These are phyloP conservation scores for Iguana delicatissima DNA, from an alignment of 2,797 vertebrate species.

Conservation along the genomic window DNA sequence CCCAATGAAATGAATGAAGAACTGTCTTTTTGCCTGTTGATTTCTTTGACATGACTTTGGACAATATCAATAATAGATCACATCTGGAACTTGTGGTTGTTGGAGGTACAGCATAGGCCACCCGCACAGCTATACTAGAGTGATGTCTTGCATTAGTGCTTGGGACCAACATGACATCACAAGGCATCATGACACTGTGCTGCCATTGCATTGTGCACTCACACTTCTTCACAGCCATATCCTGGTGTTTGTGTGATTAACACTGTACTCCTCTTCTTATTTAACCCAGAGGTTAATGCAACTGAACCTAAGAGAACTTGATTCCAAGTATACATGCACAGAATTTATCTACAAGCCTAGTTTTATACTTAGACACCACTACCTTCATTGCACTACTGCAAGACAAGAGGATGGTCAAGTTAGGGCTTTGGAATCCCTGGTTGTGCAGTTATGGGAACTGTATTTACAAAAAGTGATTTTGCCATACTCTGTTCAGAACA, in stretches of 20 bases:
- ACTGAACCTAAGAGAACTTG: no score
- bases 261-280: neutral
- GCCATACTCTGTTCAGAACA: no score
- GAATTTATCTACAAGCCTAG: neutral
- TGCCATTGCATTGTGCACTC: no score
- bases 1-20: neutral
- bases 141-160: neutral
- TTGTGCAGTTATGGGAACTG: no score
- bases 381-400: neutral
- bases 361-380: neutral
- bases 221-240: neutral
- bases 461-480: no score
- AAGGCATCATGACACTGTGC: neutral
- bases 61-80: neutral
- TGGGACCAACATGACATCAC: neutral
- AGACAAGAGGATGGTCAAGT: neutral
- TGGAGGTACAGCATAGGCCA: neutral
- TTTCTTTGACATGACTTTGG: neutral
- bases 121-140: neutral
- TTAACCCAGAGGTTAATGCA: neutral
- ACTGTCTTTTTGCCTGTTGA: neutral
- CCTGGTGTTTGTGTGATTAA: neutral
- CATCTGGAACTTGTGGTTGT: neutral
- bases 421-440: no score
- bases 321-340: neutral